These are phyloP conservation scores for Riparia riparia DNA, from an alignment of 2,113 vertebrate species.

Conservation along the genomic window DNA sequence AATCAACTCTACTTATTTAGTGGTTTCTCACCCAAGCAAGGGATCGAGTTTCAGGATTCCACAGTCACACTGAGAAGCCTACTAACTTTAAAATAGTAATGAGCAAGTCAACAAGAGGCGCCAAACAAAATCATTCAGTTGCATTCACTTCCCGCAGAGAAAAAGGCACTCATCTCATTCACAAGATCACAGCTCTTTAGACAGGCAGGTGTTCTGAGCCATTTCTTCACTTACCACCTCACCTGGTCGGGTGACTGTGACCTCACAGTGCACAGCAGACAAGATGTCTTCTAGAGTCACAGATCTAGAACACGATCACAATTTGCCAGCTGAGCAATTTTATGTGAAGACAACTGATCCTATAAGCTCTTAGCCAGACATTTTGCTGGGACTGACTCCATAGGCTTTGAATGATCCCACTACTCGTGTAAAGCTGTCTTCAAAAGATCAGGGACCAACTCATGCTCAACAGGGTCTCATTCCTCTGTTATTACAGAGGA, in stretches of 20 bases:
- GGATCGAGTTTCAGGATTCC: background rate
- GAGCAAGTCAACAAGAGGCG: background rate
- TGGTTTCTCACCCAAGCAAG: background rate
- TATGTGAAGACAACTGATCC: background rate
- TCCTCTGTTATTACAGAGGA: background rate
- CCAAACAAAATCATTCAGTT: background rate
- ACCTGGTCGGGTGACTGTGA: background rate
- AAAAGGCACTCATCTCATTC: background rate
- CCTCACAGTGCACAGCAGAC: background rate
- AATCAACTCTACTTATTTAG: background rate
- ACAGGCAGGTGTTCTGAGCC: background rate
- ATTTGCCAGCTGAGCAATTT: background rate
- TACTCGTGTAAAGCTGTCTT: background rate
- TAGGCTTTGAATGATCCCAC: background rate
- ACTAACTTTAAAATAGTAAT: background rate
- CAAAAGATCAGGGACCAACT: background rate
- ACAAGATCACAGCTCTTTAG: background rate
- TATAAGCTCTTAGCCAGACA: background rate
- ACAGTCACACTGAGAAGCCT: background rate
- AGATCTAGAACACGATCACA: accelerated
- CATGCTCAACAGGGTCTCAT: background rate
- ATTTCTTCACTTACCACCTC: background rate
- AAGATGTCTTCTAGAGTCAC: background rate
- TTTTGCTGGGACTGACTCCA: background rate
- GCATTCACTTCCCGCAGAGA: background rate